Evolutionary conservation across 2,888 invertebrate genomes (phyloP).

Genomic region (Glomeris marginata): DNA sequence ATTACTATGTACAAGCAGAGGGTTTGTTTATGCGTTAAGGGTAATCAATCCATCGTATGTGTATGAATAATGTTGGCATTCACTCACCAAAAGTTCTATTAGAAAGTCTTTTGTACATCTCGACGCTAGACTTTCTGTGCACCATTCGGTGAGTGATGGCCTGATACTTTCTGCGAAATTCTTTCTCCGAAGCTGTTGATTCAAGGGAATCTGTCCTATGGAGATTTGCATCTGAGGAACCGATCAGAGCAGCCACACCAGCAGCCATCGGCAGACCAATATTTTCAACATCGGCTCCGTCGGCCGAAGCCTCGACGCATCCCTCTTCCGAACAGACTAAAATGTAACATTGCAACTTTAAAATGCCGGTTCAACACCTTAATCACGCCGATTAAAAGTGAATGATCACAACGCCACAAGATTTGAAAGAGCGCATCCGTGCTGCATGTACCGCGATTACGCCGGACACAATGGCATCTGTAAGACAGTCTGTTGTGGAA

Average conservation of each 20-base stretch:
- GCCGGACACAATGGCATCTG: too few relatives aligned
- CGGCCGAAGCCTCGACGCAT: too few relatives aligned
- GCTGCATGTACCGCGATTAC: too few relatives aligned
- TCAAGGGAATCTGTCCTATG: conserved; percentile 29
- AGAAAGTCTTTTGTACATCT: conserved; percentile 72
- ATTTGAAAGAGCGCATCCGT: too few relatives aligned
- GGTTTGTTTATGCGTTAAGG: background rate
- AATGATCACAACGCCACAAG: too few relatives aligned
- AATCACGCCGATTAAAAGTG: too few relatives aligned
- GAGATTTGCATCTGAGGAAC: background rate
- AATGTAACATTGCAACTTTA: too few relatives aligned
- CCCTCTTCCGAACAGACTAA: too few relatives aligned
- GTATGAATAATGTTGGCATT: background rate
- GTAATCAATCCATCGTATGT: background rate
- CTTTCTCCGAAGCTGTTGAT: conserved; percentile 65
- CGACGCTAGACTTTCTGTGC: conserved; percentile 74
- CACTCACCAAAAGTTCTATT: conserved; percentile 62
- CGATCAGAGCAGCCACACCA: too few relatives aligned
- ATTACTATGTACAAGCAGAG: background rate
- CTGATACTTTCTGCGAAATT: conserved; percentile 70
- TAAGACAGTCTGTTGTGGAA: too few relatives aligned
- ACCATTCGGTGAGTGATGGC: conserved; percentile 77
- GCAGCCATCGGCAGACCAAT: too few relatives aligned
- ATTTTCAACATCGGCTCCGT: too few relatives aligned
- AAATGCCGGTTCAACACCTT: background rate